Conservation (phyloP, 2,888 invertebrate genomes). For the Tiliacea citrago region DNA sequence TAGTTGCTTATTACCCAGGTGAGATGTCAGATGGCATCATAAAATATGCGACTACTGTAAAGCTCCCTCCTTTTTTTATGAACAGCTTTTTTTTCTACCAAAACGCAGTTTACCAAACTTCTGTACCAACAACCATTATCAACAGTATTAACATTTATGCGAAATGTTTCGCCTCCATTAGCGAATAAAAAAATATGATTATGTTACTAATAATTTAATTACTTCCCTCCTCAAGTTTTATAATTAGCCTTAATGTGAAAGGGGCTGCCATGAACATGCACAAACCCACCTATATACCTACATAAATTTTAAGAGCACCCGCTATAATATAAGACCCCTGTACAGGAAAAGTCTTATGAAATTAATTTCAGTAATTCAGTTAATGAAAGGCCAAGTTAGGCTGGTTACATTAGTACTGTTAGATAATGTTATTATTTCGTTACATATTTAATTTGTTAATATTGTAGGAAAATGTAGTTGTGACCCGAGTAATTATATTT, state of each 20-base stretch:
- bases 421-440: constrained; percentile 64
- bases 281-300: constrained; percentile 14
- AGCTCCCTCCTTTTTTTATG: no score
- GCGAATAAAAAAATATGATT: constrained; percentile 60
- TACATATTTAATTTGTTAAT: constrained; percentile 57
- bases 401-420: constrained; percentile 52
- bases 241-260: constrained; percentile 67
- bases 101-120: not conserved
- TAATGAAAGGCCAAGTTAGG: constrained; percentile 50
- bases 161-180: constrained; percentile 63
- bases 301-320: constrained; percentile 32
- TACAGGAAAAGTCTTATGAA: constrained; percentile 52
- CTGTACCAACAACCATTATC: constrained; percentile 19
- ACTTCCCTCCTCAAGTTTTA: constrained; percentile 62
- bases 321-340: constrained; percentile 27
- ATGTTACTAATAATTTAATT: constrained; percentile 67
- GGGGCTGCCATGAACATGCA: constrained; percentile 55
- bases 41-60: no score
- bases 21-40: no score
- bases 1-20: no score
- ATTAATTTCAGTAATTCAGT: constrained; percentile 50
- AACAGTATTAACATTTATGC: constrained; percentile 37
- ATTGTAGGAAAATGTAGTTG: constrained; percentile 7
- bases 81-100: not conserved
- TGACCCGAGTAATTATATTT: constrained; percentile 10